A percentile compares a stretch with the other conserved stretches of the same genome.
Conservation (phyloP, 2,113 vertebrate genomes). For the Urocolius indicus region DNA sequence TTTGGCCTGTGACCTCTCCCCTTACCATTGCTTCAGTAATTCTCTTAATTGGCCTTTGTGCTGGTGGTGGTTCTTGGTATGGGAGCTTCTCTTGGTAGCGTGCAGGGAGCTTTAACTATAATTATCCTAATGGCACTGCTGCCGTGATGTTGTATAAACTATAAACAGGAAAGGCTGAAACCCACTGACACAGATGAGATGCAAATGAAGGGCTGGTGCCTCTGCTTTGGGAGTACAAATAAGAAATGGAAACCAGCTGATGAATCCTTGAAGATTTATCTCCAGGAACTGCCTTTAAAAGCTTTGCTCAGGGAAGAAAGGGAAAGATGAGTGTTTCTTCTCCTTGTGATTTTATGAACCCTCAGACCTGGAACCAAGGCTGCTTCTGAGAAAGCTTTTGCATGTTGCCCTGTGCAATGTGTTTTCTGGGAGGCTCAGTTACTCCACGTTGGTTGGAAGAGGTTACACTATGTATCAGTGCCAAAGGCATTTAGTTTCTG, state of each 20-base stretch:
- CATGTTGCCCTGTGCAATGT: background rate
- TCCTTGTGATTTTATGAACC: background rate
- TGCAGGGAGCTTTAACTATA: background rate
- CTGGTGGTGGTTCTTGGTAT: background rate
- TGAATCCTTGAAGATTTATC: background rate
- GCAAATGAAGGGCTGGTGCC: background rate
- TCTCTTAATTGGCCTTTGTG: background rate
- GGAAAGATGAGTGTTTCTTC: background rate
- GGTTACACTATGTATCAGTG: background rate
- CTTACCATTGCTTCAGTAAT: background rate
- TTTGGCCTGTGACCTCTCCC: background rate
- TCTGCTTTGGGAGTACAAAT: background rate
- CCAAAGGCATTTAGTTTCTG: background rate
- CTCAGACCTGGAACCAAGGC: background rate
- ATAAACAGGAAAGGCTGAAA: conserved; percentile 63
- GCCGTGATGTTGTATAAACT: background rate
- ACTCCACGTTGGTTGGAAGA: background rate
- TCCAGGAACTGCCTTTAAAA: background rate
- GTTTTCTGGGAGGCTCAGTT: background rate
- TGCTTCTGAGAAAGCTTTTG: background rate
- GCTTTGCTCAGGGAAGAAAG: background rate
- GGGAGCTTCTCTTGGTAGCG: background rate
- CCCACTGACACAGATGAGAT: conserved; percentile 29
- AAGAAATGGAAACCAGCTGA: background rate
- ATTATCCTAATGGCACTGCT: conserved; percentile 46